Percentiles rank a stretch among this genome's conserved stretches.
Evolutionary conservation across 2,888 invertebrate species (phyloP).

Genomic region (Callyntrura sp.): DNA sequence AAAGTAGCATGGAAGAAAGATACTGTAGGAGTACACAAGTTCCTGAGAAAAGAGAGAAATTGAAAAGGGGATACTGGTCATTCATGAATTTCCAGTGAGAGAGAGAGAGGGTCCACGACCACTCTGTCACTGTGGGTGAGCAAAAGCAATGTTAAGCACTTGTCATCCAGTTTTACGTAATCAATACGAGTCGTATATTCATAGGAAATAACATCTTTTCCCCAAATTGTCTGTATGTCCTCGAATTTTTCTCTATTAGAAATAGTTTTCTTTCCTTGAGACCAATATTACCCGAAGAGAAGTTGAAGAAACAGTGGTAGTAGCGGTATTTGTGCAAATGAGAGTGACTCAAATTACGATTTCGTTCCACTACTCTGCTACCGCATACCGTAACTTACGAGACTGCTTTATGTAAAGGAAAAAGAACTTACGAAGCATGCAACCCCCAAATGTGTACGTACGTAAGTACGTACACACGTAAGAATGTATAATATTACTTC

Average conservation of each 20-base stretch:
- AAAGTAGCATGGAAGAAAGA: background rate
- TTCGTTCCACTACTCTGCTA: conserved; percentile 54
- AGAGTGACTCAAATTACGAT: conserved; percentile 72
- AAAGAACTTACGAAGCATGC: conserved; percentile 1
- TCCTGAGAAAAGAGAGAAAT: background rate
- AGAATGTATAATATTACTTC: background rate
- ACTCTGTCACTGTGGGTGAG: conserved; percentile 1
- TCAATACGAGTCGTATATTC: conserved; percentile 62
- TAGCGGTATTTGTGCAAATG: conserved; percentile 16
- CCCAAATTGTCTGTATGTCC: conserved; percentile 16
- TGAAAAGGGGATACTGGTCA: conserved; percentile 72
- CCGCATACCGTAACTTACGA: conserved; percentile 62
- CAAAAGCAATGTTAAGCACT: conserved; percentile 60
- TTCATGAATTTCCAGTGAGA: conserved; percentile 69
- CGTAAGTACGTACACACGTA: background rate
- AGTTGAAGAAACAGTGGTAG: background rate
- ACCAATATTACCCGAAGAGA: background rate
- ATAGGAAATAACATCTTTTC: conserved; percentile 63
- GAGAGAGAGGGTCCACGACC: conserved; percentile 21
- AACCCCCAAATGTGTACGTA: background rate
- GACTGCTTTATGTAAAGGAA: background rate
- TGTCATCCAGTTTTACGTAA: conserved; percentile 73
- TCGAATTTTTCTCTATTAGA: conserved; percentile 26
- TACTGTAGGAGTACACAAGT: background rate
- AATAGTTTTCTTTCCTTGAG: conserved; percentile 6